A percentile compares a stretch with the other conserved stretches of the same genome.
These are phyloP conservation scores for Meleagris gallopavo DNA, from an alignment of 2,113 vertebrate genomes.

Conservation along the genomic window DNA sequence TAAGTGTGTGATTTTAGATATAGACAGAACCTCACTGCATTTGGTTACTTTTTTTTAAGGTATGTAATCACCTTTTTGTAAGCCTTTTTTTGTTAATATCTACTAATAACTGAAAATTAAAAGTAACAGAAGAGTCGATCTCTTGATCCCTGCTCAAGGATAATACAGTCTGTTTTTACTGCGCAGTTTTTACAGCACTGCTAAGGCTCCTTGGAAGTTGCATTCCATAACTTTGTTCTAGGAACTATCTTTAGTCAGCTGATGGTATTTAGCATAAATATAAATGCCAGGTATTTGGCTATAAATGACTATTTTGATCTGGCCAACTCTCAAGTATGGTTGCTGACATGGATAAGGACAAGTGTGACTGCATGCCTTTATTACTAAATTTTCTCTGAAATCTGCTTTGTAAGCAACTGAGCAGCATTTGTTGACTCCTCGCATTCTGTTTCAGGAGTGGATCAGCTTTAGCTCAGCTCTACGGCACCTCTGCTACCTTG, in stretches of 20 bases:
- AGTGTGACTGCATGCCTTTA: not conserved
- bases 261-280: not conserved
- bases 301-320: constrained; percentile 5
- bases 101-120: not conserved
- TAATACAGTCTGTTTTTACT: not conserved
- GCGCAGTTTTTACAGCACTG: not conserved
- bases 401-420: not conserved
- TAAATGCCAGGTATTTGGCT: not conserved
- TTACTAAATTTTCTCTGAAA: constrained; percentile 19
- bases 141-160: not conserved
- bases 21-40: not conserved
- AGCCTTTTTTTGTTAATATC: not conserved
- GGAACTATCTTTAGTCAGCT: not conserved
- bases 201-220: not conserved
- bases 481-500: constrained; percentile 96
- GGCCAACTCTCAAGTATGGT: not conserved
- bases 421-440: constrained; percentile 24
- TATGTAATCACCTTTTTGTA: not conserved
- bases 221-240: not conserved
- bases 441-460: constrained; percentile 86
- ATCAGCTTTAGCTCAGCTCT: constrained; percentile 95
- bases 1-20: not conserved
- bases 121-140: not conserved
- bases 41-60: not conserved
- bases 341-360: not conserved